These are phyloP conservation scores for Podarcis siculus DNA, from an alignment of 2,797 vertebrate genomes.

Conservation along the genomic window DNA sequence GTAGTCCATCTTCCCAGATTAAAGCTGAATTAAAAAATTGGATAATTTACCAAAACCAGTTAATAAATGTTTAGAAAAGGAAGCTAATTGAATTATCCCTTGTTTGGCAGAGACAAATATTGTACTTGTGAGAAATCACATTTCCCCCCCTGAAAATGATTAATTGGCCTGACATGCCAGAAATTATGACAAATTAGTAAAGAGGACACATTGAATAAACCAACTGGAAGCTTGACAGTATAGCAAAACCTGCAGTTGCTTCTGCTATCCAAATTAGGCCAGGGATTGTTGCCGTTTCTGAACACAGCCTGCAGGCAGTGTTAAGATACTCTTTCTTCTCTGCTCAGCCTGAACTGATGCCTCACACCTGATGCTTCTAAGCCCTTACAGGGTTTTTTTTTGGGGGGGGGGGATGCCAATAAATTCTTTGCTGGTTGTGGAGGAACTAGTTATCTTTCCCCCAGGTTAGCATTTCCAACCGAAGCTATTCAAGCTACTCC, in stretches of 20 bases:
- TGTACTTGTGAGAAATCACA: conserved; percentile 71
- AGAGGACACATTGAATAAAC: conserved; percentile 73
- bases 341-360: not conserved
- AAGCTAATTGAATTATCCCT: conserved; percentile 75
- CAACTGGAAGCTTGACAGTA: conserved; percentile 56
- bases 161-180: conserved; percentile 78
- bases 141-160: conserved; percentile 78
- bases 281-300: not conserved
- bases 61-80: conserved; percentile 73
- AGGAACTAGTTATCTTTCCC: not conserved
- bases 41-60: conserved; percentile 72
- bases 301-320: too few species aligned
- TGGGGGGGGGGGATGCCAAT: not conserved
- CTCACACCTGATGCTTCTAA: not conserved
- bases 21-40: conserved; percentile 67
- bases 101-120: conserved; percentile 76
- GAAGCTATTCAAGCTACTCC: not conserved
- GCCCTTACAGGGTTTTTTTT: not conserved
- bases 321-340: too few species aligned
- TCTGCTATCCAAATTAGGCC: not conserved
- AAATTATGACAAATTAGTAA: conserved; percentile 79
- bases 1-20: conserved; percentile 71
- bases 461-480: not conserved
- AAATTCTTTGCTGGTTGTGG: not conserved
- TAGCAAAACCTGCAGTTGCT: not conserved